Evolutionary conservation across 2,797 vertebrate species (phyloP).

Genomic region (Allobates femoralis): DNA sequence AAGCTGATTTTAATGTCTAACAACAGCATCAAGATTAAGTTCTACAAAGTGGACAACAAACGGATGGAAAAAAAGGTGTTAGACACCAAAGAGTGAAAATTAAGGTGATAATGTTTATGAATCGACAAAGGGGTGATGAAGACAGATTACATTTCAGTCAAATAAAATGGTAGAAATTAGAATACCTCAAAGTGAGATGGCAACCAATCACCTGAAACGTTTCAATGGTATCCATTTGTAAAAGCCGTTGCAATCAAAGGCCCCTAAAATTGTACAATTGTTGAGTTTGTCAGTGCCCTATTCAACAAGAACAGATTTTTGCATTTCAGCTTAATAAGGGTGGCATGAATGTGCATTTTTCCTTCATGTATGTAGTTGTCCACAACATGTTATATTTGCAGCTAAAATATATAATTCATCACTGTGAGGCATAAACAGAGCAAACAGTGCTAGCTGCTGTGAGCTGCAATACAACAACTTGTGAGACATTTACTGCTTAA

Average conservation of each 20-base stretch:
- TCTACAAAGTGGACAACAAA: neutral
- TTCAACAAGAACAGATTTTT: conserved; percentile 75
- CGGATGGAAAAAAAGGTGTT: conserved; percentile 8
- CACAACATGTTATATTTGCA: conserved; percentile 5
- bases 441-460: conserved; percentile 2
- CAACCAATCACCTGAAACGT: conserved; percentile 90
- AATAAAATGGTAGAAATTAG: conserved; percentile 85
- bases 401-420: neutral
- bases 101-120: conserved; percentile 7
- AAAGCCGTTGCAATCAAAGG: conserved; percentile 99
- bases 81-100: conserved; percentile 35
- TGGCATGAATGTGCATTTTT: conserved; percentile 83
- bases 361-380: neutral
- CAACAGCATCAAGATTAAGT: neutral
- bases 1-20: neutral
- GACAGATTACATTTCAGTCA: conserved; percentile 70
- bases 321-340: conserved; percentile 69
- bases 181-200: conserved; percentile 98
- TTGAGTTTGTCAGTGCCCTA: conserved; percentile 90
- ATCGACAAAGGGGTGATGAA: conserved; percentile 1
- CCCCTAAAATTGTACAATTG: conserved; percentile 98
- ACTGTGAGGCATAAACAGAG: neutral
- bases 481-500: conserved; percentile 22
- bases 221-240: conserved; percentile 99
- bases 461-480: conserved; percentile 13